Evolutionary conservation across 2,888 invertebrate genomes (phyloP), one percentile per base, ranked within the genome.

Genomic region (Polyommatus iphigenia): DNA sequence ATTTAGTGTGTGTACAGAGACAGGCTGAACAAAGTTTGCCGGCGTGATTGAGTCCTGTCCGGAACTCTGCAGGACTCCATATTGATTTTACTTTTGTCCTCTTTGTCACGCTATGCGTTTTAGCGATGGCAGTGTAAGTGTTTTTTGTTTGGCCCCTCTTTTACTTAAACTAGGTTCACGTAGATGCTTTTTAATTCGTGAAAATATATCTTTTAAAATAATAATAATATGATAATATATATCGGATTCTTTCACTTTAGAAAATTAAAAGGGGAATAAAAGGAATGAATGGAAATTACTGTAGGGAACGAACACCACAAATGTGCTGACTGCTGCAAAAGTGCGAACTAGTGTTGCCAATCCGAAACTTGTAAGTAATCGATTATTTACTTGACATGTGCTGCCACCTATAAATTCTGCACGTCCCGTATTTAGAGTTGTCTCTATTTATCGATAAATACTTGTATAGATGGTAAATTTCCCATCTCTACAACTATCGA

Each of bases 61-160:
- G 15, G 6, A 10, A 32, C 13, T 29, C 67, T 67, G 18, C 67
- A 32, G 67, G 67, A 67, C 5, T 32, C 29, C 67, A 18, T 67
- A 67, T 67, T 67, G 67, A 67, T 67, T 67, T 67, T 67, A 32
- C 10, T 67, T 67, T 67, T 67, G 29, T 67, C 67, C 29, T 15
- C 29, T 67, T 29, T 67, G 67, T 6, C 29, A 18, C 67, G 24
- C 67, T 67, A 67, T 29, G 29, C 67, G 29, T 24, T 29, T 67
- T 6, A 29, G 29, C 67, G 20, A 29, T 67, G 13, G 29, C 5
- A 29, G 15, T 15, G 24, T 3, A 13, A 4, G 15, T 32, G 18
- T 15, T 15, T 59, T 59, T 20, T 59, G 20, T 20, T 59, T 59
- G 59, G 15, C 8, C 15, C 59, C 4, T 54, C 18, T 18, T 18